phyloP scores from a whole-genome alignment of 2,113 vertebrate species.

The Mus spicilegus region DNA sequence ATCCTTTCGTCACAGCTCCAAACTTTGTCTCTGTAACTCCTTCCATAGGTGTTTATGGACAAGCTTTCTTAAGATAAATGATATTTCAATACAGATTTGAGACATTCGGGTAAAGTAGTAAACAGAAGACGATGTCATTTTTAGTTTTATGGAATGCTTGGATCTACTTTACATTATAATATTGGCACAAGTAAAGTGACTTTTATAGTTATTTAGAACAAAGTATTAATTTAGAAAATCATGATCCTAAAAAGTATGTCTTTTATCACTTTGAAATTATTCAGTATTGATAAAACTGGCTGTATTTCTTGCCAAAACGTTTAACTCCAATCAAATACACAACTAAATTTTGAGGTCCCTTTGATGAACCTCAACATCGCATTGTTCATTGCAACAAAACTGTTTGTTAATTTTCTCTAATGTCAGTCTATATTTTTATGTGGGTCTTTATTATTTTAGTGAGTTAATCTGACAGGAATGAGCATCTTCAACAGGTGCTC shows the following conservation, averaged over 20 bases:
- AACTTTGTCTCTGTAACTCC: no score
- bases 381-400: conserved; percentile 1
- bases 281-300: conserved; percentile 56
- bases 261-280: conserved; percentile 46
- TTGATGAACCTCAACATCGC: conserved; percentile 37
- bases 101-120: conserved; percentile 41
- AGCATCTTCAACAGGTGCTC: conserved; percentile 27
- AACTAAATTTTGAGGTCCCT: conserved; percentile 21
- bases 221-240: conserved; percentile 57
- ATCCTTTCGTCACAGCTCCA: no score
- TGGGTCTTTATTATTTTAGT: conserved; percentile 21
- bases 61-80: background rate
- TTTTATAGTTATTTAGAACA: conserved; percentile 50
- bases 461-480: background rate
- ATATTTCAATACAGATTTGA: conserved; percentile 43
- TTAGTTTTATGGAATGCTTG: conserved; percentile 39
- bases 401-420: background rate
- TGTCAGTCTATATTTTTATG: background rate
- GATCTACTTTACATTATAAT: conserved; percentile 26
- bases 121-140: conserved; percentile 36
- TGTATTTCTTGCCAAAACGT: conserved; percentile 56
- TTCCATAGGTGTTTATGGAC: background rate
- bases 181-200: conserved; percentile 30
- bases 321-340: conserved; percentile 50
- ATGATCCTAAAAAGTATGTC: conserved; percentile 35